Base-by-base conservation (phyloP, 1,140 invertebrate species). In the Phocides pigmalion region DNA sequence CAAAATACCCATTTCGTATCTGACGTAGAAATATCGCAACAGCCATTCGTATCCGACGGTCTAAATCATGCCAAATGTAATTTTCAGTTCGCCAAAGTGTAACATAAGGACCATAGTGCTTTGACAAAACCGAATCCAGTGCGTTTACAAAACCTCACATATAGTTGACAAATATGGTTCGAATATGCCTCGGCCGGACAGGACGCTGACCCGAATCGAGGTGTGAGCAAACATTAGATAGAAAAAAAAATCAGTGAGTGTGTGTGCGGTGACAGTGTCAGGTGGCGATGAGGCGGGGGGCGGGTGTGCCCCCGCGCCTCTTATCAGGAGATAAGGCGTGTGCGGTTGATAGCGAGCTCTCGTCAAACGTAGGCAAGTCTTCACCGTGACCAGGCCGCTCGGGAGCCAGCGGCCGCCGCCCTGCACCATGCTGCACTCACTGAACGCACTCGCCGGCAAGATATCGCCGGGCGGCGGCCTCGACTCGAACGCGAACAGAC, bases 381-480 rank as follows among this genome's bases (percentile, higher is more conserved):
- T 81, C 84, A 87, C 73, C 80, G 83, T 89, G 88, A 90, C 88
- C 76, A 84, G 87, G 87, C 77, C 76, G 82, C 81, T 82, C 42
- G 77, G 74, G 50, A 70, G 53, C 51, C 79, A 78, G 74, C 89
- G 87, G 89, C 89, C 89, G 87, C 88, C 87, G 85, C 89, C 86
- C 84, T 25, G 54, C 54, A 87, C 82, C 77, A 96, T 96, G 96
- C 92, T 96, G 81, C 95, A 95, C 85, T 95, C 95, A 64, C 89
- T 96, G 86, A 95, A 96, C 92, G 94, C 95, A 84, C 92, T 96
- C 90, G 95, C 95, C 88, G 95, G 95, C 77, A 96, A 96, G 89
- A 95, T 96, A 89, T 96, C 95, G 87, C 95, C 95, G 79, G 94
- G 94, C 86, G 87, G 89, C 86, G 86, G 87, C 86, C 89, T 93